These are phyloP conservation scores for Bostrychus sinensis DNA, from an alignment of 2,113 vertebrate genomes.

Conservation along the genomic window DNA sequence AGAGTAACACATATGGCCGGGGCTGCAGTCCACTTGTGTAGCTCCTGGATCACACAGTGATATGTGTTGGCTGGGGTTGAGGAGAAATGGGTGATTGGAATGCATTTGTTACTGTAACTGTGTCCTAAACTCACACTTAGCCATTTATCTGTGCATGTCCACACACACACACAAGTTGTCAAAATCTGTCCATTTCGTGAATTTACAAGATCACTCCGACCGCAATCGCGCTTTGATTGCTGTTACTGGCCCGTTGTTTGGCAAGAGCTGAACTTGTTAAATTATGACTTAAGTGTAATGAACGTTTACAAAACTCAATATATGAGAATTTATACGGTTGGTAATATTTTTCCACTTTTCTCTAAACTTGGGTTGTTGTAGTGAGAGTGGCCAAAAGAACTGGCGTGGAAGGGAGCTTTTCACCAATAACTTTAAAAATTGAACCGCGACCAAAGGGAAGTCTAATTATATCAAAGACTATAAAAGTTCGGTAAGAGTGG, in stretches of 20 bases:
- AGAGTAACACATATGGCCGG: constrained; percentile 20
- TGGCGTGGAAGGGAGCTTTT: constrained; percentile 40
- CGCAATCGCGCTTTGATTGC: constrained; percentile 44
- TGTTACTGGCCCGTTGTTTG: constrained; percentile 30
- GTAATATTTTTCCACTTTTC: constrained; percentile 54
- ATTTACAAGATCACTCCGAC: constrained; percentile 46
- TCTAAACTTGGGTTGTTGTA: constrained; percentile 37
- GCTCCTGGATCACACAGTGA: constrained; percentile 35
- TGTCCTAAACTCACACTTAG: constrained; percentile 39
- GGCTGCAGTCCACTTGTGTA: constrained; percentile 27
- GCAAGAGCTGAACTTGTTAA: constrained; percentile 56
- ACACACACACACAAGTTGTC: constrained; percentile 8
- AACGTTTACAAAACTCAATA: constrained; percentile 51
- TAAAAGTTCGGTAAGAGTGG: constrained; percentile 38
- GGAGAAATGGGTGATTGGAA: constrained; percentile 77
- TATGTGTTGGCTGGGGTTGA: constrained; percentile 62
- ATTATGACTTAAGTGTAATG: constrained; percentile 52
- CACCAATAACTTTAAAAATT: constrained; percentile 29
- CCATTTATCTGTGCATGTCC: neutral
- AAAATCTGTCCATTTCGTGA: constrained; percentile 35
- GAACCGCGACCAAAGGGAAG: constrained; percentile 41
- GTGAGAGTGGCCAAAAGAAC: constrained; percentile 31
- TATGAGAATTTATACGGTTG: constrained; percentile 36
- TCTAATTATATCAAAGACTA: constrained; percentile 49
- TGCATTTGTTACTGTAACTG: constrained; percentile 64